Evolutionary conservation across 1,140 invertebrate species (phyloP), one percentile per base, ranked within the genome.

Genomic region (Drosophila parvula): DNA sequence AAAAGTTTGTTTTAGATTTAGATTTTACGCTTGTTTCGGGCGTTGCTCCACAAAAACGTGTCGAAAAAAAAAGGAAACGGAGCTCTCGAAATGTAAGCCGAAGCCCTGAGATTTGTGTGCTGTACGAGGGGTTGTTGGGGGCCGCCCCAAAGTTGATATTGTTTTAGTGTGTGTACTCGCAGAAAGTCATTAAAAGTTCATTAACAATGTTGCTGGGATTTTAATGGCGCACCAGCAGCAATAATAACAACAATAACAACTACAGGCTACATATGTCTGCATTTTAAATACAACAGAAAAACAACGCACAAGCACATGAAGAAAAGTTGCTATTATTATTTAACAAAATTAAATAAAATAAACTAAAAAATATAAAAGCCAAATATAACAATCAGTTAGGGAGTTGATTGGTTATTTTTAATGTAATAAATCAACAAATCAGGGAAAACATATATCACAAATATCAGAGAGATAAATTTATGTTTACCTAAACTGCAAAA

Each of bases 101-200:
- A 80, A 80, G 58, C 58, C 51, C 47, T 64, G 51, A 71, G 80
- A 80, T 83, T 80, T 51, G 53, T 74, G 51, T 67, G 60, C 11
- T 43, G 22, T 40, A 40, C 27, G 18, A 14, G 47, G 67, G 51
- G 45, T 43, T 30, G 41, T 32, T 14, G 41, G 47, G 47, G 3
- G 5, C 5, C 5, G 38, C 27, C 38, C 41, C 34, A 68, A 68
- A 68, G 65, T 67, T 68, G 51, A 59, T 45, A 58, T 51, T 75
- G 70, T 75, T 55, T 64, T 58, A 34, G 70, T 64, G 56, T 57
- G 56, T 78, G 60, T 63, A 61, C 69, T 89, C 73, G 67, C 77
- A 78, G 80, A 90, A 90, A 90, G 81, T 86, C 86, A 90, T 90
- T 90, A 90, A 90, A 90, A 90, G 86, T 90, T 90, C 86, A 90